These are phyloP conservation scores for Hydrozoanthus gracilis DNA, from an alignment of 92 coral and sea anemone genomes.

Conservation along the genomic window DNA sequence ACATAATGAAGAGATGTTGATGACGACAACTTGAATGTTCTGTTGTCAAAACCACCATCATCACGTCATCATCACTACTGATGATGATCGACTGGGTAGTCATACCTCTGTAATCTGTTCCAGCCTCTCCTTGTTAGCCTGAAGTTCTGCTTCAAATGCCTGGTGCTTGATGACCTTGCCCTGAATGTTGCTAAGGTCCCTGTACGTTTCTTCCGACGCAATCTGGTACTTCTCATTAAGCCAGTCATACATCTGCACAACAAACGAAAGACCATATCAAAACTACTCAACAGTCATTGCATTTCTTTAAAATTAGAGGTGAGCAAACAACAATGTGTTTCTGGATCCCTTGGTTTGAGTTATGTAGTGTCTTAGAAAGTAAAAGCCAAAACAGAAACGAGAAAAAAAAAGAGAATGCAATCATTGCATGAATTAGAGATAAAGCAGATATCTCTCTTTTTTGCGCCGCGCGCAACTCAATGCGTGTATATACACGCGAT, in stretches of 20 bases:
- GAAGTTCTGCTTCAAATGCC: constrained; percentile 95
- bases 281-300: not conserved
- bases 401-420: no score
- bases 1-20: no score
- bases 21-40: no score
- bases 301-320: not conserved
- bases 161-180: constrained; percentile 92
- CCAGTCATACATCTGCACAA: constrained; percentile 95
- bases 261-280: not conserved
- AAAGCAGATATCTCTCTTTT: no score
- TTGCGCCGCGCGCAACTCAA: not conserved
- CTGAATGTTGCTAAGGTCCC: constrained; percentile 94
- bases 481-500: no score
- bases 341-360: no score
- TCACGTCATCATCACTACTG: no score
- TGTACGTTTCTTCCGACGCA: constrained; percentile 95
- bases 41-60: no score
- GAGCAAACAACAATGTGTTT: no score
- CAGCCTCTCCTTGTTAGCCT: constrained; percentile 93
- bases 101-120: constrained; percentile 92
- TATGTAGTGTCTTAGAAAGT: no score
- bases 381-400: no score
- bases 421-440: no score
- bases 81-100: not conserved
- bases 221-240: constrained; percentile 85